Conservation (phyloP, 2,888 invertebrate species). For the Drosophila heteroneura region DNA sequence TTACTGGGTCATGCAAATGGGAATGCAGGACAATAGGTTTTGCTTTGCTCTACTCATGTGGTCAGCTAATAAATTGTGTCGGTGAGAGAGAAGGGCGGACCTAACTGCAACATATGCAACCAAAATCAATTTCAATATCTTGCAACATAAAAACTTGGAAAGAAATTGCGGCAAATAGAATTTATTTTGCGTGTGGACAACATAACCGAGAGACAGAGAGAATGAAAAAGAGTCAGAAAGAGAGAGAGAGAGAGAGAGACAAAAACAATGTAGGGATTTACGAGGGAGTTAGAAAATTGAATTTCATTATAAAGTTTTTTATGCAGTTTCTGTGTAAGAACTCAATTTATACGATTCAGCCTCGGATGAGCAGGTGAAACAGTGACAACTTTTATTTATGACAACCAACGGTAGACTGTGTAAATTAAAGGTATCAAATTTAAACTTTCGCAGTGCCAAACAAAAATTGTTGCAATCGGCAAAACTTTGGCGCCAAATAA, state of each 20-base stretch:
- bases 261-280: constrained; percentile 17
- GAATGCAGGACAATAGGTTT: constrained; percentile 41
- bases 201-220: constrained; percentile 2
- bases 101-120: constrained; percentile 70
- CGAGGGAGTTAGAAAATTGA: constrained; percentile 53
- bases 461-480: constrained; percentile 52
- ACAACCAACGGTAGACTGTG: constrained; percentile 36
- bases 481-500: constrained; percentile 73
- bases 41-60: constrained; percentile 20
- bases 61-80: constrained; percentile 62
- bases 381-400: constrained; percentile 45
- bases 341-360: constrained; percentile 33
- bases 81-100: background rate
- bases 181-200: constrained; percentile 58
- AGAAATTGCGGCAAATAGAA: constrained; percentile 62
- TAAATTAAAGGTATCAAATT: constrained; percentile 66
- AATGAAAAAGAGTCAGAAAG: background rate
- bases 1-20: constrained; percentile 12
- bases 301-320: constrained; percentile 53
- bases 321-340: constrained; percentile 50
- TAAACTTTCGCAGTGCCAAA: constrained; percentile 44
- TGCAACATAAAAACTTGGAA: constrained; percentile 58
- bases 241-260: background rate
- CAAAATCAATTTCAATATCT: constrained; percentile 78
- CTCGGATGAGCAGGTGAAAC: constrained; percentile 11